Percentiles rank a stretch among this genome's conserved stretches.
phyloP scores from a whole-genome alignment of 2,113 vertebrate genomes.

The Nothoprocta pentlandii region DNA sequence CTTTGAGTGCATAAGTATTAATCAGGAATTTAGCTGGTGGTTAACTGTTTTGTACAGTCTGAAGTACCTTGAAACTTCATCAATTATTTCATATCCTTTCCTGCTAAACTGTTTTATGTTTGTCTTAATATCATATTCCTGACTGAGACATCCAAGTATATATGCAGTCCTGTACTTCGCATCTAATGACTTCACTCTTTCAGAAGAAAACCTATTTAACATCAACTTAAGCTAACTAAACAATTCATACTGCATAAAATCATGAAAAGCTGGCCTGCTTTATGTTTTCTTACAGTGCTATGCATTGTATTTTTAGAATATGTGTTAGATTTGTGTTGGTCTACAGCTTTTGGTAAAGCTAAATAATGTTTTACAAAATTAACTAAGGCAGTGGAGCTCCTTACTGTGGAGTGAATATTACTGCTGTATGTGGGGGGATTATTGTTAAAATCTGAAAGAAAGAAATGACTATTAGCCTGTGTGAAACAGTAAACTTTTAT shows the following conservation, averaged over 20 bases:
- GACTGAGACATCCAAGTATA: not conserved
- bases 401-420: not conserved
- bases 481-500: not conserved
- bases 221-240: not conserved
- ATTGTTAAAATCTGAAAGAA: not conserved
- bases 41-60: not conserved
- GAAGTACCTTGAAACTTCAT: not conserved
- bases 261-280: not conserved
- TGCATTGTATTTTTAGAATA: not conserved
- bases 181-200: not conserved
- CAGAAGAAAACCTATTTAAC: not conserved
- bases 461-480: not conserved
- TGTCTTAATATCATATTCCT: not conserved
- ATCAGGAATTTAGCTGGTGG: not conserved
- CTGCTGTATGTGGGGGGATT: not conserved
- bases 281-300: not conserved
- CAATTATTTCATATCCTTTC: not conserved
- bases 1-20: not conserved
- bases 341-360: not conserved
- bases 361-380: slow-evolving; percentile 13
- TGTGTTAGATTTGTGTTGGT: not conserved
- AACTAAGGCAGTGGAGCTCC: not conserved
- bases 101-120: not conserved
- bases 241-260: not conserved
- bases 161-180: not conserved